Evolutionary conservation across 2,888 invertebrate genomes (phyloP), one percentile per base, ranked within the genome.

Genomic region (Muschampia plurimacula): DNA sequence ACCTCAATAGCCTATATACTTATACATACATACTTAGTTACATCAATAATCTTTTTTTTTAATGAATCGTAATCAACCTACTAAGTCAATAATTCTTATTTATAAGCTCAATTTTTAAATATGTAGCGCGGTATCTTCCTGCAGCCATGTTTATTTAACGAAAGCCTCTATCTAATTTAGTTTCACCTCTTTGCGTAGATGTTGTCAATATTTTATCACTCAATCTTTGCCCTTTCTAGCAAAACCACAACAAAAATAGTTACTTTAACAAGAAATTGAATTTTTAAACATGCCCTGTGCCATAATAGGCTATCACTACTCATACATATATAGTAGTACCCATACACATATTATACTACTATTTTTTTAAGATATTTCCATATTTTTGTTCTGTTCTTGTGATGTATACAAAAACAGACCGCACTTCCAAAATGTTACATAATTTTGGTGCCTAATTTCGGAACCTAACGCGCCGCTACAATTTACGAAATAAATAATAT

Each of bases 161-260:
- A 44, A 44, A 71, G 15, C 46, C 59, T 49, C 57, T 13, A 36
- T 28, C 70, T 69, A 59, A 65, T 70, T 70, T 59, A 65, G 70
- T 28, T 59, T 32, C 59, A 71, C 64, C 59, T 71, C 66, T 71
- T 71, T 63, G 39, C 71, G 71, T 64, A 57, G 46, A 39, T 59
- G 65, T 49, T 65, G 65, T 71, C 71, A 71, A 71, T 71, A 71
- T 66, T 71, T 71, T 71, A 71, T 71, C 66, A 71, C n/a, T 71
- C 71, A 71, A 71, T 71, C 71, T 71, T 66, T 46, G 32, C 71
- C 65, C 65, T 66, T 66, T 71, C 64, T 49, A 59, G 22, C 46
- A 59, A 65, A 71, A 60, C 65, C 49, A 71, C 59, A 60, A 57
- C 41, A 59, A 67, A 46, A 66, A 70, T 59, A 70, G 64, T 70